Base-by-base conservation (phyloP, 35 echinoderm and acorn worm genomes). In the Ophiothrix spiculata region DNA sequence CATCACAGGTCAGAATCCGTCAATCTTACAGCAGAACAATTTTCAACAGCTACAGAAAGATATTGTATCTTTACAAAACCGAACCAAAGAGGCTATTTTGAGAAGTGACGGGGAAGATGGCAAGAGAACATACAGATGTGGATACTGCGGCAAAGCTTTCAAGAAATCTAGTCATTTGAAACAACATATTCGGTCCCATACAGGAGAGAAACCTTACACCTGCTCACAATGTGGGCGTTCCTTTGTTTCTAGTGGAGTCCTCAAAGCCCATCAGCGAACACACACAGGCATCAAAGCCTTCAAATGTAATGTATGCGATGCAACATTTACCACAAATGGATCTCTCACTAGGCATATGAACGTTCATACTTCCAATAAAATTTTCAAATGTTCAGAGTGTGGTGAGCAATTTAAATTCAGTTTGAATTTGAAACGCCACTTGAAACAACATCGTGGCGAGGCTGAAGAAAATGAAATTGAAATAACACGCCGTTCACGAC, bases 131-230 rank as follows among this genome's bases (percentile, higher is more conserved):
- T 99, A 94, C 39, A 76, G 79, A 33, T 99, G 96, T 80, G 37
- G 56, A 14, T 85, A 81, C 41, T 99, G 96, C 64, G 73, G 78
- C 23, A 99, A 99, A 40, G 83, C 84, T 56, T 99, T 99, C 78
- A 99, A 99, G 84, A 99, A 99, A 75, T 99, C 96, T 1, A 99
- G 96, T 39, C 96, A 99, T 64, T 63, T 99, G 35, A 99, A 99
- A 38, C 96, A 99, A 79, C 96, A 99, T 56, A 91, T 94, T 38
- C 86, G 96, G 23, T 94, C 96, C 37, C 96, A 99, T 75, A 99
- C 96, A 3, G 96, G 96, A 10, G 88, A 91, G 32, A 99, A 99
- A 75, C 96, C 96, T 16, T 99, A 88, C 32, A 90, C 81, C 1
- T 99, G 96, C 49, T 54, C 64, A 36, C 81, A 90, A 33, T 99